These are phyloP conservation scores for Burhinus bistriatus DNA, from an alignment of 2,113 vertebrate species.

Conservation along the genomic window DNA sequence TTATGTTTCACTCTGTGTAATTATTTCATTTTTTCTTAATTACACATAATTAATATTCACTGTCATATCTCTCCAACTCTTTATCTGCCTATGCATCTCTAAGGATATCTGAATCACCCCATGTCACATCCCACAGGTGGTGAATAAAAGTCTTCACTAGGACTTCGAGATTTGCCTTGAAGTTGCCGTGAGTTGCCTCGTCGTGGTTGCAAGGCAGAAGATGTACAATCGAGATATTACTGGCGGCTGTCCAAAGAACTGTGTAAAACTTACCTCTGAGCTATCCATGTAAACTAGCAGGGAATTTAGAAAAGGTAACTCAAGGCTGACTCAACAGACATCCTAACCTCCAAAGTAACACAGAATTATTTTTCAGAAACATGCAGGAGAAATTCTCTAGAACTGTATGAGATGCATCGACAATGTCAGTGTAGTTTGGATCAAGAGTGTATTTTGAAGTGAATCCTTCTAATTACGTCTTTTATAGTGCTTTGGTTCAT, in stretches of 20 bases:
- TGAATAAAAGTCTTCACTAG: neutral
- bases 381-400: neutral
- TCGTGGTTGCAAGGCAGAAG: neutral
- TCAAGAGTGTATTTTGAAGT: neutral
- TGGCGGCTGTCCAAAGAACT: neutral
- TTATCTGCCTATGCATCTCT: neutral
- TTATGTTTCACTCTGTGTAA: neutral
- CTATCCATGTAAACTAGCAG: neutral
- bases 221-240: neutral
- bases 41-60: neutral
- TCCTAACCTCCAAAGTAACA: neutral
- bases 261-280: neutral
- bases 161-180: neutral
- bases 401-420: neutral
- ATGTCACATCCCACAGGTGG: neutral
- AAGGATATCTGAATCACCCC: neutral
- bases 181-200: neutral
- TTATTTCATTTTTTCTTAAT: neutral
- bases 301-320: neutral
- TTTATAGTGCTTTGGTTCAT: neutral
- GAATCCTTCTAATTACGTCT: neutral
- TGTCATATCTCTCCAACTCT: neutral
- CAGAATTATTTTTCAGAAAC: neutral
- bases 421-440: neutral
- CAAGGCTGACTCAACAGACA: neutral